Evolutionary conservation across 2,797 vertebrate genomes (phyloP).

Genomic region (Fratercula arctica): DNA sequence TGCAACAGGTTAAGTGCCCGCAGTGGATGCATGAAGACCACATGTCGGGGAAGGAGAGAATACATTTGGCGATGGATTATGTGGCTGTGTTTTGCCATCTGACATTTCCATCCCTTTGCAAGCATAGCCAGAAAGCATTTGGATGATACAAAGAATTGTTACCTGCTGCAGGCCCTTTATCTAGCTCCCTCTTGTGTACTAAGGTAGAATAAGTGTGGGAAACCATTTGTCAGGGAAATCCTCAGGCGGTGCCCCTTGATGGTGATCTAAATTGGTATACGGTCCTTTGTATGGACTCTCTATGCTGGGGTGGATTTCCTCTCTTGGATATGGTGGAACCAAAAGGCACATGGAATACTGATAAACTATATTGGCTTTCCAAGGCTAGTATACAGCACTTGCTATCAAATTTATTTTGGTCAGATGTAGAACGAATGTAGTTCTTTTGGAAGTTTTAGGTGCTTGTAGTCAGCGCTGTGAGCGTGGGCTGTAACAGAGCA

Average conservation of each 20-base stretch:
- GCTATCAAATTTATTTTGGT: background rate
- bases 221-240: background rate
- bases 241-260: background rate
- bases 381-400: background rate
- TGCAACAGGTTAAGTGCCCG: background rate
- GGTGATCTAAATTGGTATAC: background rate
- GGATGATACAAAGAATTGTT: background rate
- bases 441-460: background rate
- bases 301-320: background rate
- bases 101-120: background rate
- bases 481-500: background rate
- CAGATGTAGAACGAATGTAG: background rate
- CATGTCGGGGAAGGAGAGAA: background rate
- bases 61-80: background rate
- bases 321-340: background rate
- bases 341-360: background rate
- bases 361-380: background rate
- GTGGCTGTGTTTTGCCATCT: background rate
- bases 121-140: background rate
- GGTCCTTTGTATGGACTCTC: background rate
- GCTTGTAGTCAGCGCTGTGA: background rate
- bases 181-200: background rate
- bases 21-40: background rate
- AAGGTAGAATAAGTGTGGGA: background rate
- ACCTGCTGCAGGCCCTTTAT: background rate